A percentile compares a stretch with the other conserved stretches of the same genome.
Conservation (phyloP, 53 echinoderm and acorn worm species). For the Echinarachnius parma region DNA sequence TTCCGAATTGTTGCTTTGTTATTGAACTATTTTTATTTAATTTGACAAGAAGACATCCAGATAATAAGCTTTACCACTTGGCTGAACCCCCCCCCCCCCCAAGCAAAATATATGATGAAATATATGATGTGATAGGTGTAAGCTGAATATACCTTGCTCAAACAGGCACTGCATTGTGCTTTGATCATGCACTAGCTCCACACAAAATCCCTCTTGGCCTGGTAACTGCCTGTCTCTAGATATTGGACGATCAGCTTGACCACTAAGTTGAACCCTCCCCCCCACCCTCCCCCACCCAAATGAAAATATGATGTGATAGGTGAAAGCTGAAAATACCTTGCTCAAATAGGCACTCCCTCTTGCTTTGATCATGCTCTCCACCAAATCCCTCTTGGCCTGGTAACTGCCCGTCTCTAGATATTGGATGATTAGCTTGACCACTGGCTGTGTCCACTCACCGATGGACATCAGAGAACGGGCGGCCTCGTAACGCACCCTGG, state of each 20-base stretch:
- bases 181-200: constrained; percentile 81
- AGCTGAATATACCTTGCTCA: constrained; percentile 84
- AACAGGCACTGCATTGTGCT: constrained; percentile 63
- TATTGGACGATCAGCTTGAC: constrained; percentile 69
- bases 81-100: too few relatives aligned
- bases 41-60: too few relatives aligned
- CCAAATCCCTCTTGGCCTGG: constrained; percentile 63
- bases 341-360: constrained; percentile 65
- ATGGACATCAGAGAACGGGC: constrained; percentile 76
- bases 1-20: too few relatives aligned
- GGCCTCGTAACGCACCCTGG: constrained; percentile 71
- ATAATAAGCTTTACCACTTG: constrained; percentile 67
- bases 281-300: too few relatives aligned
- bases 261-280: too few relatives aligned
- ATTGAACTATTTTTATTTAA: too few relatives aligned
- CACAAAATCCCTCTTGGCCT: constrained; percentile 67
- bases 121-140: too few relatives aligned
- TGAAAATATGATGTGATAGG: too few relatives aligned
- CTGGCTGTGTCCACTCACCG: constrained; percentile 72
- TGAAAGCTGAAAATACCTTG: too few relatives aligned
- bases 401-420: constrained; percentile 60
- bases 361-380: constrained; percentile 79
- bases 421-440: constrained; percentile 66
- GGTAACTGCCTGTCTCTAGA: constrained; percentile 54
- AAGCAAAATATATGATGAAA: too few relatives aligned